Percentiles rank a stretch among this genome's conserved stretches.
Evolutionary conservation across 2,113 vertebrate species (phyloP).

Genomic region (Pterophyllum scalare): DNA sequence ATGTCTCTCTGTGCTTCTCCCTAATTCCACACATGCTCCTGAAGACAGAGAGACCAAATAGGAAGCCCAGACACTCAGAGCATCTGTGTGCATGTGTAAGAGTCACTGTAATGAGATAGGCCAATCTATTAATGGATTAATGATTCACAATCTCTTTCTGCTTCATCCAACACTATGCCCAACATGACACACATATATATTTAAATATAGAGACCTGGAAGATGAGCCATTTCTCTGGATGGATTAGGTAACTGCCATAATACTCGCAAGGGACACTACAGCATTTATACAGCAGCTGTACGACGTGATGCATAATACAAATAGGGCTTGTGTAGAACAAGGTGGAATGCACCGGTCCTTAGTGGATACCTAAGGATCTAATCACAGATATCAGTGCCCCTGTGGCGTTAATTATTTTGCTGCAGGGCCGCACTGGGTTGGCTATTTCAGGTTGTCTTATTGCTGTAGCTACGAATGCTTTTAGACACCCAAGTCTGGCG

Average conservation of each 20-base stretch:
- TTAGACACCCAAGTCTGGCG: conserved; percentile 50
- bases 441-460: conserved; percentile 72
- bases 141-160: conserved; percentile 64
- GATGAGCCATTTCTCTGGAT: conserved; percentile 42
- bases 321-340: conserved; percentile 34
- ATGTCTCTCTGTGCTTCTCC: conserved; percentile 33
- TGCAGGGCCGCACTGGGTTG: conserved; percentile 45
- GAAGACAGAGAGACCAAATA: conserved; percentile 47
- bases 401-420: conserved; percentile 52
- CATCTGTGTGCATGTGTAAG: conserved; percentile 31
- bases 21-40: conserved; percentile 54
- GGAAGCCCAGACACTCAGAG: conserved; percentile 31
- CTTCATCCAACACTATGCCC: conserved; percentile 51
- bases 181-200: conserved; percentile 61
- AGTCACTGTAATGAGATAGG: conserved; percentile 74
- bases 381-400: conserved; percentile 37
- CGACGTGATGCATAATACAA: conserved; percentile 47
- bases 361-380: conserved; percentile 21
- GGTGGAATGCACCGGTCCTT: conserved; percentile 22
- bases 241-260: conserved; percentile 65
- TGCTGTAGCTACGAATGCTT: conserved; percentile 53
- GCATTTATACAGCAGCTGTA: conserved; percentile 32
- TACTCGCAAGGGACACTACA: conserved; percentile 46
- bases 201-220: conserved; percentile 50
- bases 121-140: conserved; percentile 79